Conservation (phyloP, 2,113 vertebrate genomes). For the Melierax canorus region DNA sequence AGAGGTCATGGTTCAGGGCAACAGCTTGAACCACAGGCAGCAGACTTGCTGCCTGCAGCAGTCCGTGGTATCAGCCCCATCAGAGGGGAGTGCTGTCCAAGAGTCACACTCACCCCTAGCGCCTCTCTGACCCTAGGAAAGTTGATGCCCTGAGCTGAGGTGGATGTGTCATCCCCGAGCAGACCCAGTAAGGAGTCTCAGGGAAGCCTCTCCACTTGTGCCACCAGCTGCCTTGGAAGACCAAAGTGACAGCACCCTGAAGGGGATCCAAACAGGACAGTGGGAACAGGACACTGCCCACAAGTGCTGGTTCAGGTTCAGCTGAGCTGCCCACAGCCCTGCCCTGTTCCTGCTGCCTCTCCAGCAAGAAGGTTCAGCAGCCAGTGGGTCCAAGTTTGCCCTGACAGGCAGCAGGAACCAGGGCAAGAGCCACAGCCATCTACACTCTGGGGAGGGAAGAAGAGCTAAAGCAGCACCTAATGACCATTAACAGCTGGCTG, state of each 20-base stretch:
- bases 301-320: not conserved
- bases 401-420: not conserved
- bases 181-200: not conserved
- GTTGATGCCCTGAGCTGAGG: not conserved
- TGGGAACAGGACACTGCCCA: not conserved
- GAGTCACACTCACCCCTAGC: not conserved
- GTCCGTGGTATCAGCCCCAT: not conserved
- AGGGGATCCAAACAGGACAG: not conserved
- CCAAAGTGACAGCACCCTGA: not conserved
- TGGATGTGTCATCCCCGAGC: not conserved
- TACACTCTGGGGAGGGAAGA: not conserved
- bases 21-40: not conserved
- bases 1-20: not conserved
- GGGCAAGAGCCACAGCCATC: not conserved
- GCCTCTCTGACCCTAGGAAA: too few relatives aligned
- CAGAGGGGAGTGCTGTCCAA: not conserved
- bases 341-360: not conserved
- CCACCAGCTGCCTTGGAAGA: not conserved
- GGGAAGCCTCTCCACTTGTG: not conserved
- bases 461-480: not conserved
- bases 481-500: not conserved
- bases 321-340: not conserved
- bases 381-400: not conserved
- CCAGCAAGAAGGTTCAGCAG: not conserved
- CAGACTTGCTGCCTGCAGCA: not conserved